Evolutionary conservation across 2,797 vertebrate genomes (phyloP).

Genomic region (Falco berigora): DNA sequence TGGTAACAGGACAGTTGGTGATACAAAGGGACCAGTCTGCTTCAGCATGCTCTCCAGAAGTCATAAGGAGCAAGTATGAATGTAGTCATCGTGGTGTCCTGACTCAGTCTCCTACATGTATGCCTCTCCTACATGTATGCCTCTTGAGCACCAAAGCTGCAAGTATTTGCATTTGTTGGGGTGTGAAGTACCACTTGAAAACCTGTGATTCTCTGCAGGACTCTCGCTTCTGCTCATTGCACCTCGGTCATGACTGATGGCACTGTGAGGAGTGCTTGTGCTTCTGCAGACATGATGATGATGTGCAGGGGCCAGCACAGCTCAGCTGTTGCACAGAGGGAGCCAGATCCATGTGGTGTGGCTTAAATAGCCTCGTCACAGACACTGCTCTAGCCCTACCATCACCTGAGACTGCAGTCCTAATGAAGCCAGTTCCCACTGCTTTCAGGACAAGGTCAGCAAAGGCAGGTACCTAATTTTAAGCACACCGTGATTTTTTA

Average conservation of each 20-base stretch:
- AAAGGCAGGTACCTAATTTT: background rate
- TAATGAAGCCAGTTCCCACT: fast-evolving
- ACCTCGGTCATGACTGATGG: fast-evolving
- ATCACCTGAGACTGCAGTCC: background rate
- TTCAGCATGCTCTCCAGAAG: background rate
- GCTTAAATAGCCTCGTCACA: background rate
- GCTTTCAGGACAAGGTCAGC: background rate
- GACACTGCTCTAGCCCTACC: background rate
- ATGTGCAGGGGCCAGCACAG: background rate
- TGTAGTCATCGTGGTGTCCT: fast-evolving
- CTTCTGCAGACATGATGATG: background rate
- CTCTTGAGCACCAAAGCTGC: background rate
- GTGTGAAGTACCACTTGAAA: background rate
- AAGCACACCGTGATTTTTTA: background rate
- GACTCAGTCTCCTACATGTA: fast-evolving
- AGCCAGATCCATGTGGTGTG: background rate
- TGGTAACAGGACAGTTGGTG: background rate
- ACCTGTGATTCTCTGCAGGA: background rate
- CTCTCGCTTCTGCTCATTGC: background rate
- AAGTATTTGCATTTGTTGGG: fast-evolving
- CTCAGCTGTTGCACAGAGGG: fast-evolving
- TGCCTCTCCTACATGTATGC: fast-evolving
- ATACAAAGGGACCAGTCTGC: background rate
- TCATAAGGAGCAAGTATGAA: background rate
- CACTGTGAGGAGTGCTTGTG: background rate